A percentile compares a stretch with the other conserved stretches of the same genome.
Evolutionary conservation across 2,888 invertebrate species (phyloP).

Genomic region (Pyrgus malvae): DNA sequence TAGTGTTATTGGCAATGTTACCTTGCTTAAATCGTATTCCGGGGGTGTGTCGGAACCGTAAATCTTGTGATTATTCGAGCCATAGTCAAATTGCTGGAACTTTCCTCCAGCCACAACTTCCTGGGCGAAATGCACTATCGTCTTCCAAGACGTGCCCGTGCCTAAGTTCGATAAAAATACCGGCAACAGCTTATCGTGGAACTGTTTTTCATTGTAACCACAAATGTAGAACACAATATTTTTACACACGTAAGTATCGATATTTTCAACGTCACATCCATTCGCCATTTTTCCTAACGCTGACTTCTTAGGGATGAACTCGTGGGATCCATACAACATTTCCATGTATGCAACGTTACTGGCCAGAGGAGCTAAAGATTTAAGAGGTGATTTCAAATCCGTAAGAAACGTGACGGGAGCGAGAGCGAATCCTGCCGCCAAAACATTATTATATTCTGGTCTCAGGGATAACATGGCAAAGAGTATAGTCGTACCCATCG

Average conservation of each 20-base stretch:
- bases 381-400: conserved; percentile 84
- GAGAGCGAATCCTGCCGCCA: conserved; percentile 84
- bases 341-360: conserved; percentile 82
- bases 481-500: conserved; percentile 92
- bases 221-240: conserved; percentile 86
- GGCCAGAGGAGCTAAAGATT: conserved; percentile 84
- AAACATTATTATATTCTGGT: conserved; percentile 85
- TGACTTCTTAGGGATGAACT: conserved; percentile 86
- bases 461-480: conserved; percentile 85
- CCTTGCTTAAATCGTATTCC: conserved; percentile 81
- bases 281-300: conserved; percentile 79
- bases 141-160: conserved; percentile 88
- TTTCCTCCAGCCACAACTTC: conserved; percentile 72
- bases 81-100: conserved; percentile 88
- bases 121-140: conserved; percentile 86
- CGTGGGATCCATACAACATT: conserved; percentile 84
- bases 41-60: conserved; percentile 83
- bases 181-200: conserved; percentile 86
- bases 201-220: conserved; percentile 86
- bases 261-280: conserved; percentile 77
- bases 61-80: conserved; percentile 75
- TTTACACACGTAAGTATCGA: conserved; percentile 84
- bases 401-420: conserved; percentile 87
- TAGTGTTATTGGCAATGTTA: conserved; percentile 83
- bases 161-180: conserved; percentile 86